Evolutionary conservation across 2,797 vertebrate species (phyloP).

Genomic region (Pteronotus mesoamericanus): DNA sequence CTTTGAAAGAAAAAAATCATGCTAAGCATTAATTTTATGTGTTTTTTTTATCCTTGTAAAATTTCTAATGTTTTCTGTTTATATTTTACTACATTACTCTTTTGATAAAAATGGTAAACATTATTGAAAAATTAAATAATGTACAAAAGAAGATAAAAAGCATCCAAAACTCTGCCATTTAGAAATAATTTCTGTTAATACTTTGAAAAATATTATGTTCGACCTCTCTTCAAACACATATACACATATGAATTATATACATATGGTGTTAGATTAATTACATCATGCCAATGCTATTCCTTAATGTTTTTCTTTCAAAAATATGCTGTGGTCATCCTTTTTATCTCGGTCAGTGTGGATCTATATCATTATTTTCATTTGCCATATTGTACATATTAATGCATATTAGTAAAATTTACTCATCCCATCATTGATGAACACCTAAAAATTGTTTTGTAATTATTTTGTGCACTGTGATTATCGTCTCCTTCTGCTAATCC

Average conservation of each 20-base stretch:
- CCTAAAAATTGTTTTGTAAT: constrained; percentile 4
- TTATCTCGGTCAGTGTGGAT: background rate
- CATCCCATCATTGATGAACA: background rate
- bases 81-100: background rate
- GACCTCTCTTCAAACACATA: background rate
- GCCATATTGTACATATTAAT: background rate
- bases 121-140: constrained; percentile 14
- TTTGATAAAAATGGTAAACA: background rate
- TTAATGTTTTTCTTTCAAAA: constrained; percentile 29
- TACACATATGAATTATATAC: background rate
- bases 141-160: background rate
- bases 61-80: background rate
- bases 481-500: background rate
- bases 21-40: background rate
- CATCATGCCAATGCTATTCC: background rate
- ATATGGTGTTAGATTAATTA: constrained; percentile 17
- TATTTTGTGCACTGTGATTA: background rate
- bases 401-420: background rate
- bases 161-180: background rate
- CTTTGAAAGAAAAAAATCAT: background rate
- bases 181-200: constrained; percentile 11
- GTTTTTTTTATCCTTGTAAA: background rate
- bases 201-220: background rate
- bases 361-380: background rate
- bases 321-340: background rate